Evolutionary conservation across 1,140 invertebrate genomes (phyloP).

Genomic region (Drosophila varians): DNA sequence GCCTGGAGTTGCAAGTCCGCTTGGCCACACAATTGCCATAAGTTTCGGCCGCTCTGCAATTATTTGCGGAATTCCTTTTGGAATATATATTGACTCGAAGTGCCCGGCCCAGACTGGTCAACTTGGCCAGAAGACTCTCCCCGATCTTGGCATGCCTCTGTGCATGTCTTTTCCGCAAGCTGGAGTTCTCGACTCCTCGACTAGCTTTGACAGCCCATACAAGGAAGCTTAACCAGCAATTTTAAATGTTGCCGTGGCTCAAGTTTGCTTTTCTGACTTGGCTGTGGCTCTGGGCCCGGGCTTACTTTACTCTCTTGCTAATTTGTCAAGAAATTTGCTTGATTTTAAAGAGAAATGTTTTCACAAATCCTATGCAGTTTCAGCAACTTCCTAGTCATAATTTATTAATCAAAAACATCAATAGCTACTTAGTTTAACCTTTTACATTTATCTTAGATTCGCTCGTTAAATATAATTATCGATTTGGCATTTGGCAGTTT

Average conservation of each 20-base stretch:
- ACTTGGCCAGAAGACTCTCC: slow-evolving; percentile 13
- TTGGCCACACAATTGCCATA: slow-evolving; percentile 74
- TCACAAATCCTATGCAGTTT: no score
- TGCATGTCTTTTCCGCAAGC: slow-evolving; percentile 34
- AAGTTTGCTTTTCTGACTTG: slow-evolving; percentile 8
- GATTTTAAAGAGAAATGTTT: not conserved
- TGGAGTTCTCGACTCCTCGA: slow-evolving; percentile 15
- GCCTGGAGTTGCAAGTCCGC: slow-evolving; percentile 4
- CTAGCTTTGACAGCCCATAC: slow-evolving; percentile 70
- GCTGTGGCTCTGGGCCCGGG: slow-evolving; percentile 6
- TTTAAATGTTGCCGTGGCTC: slow-evolving; percentile 35
- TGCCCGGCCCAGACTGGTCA: slow-evolving; percentile 39
- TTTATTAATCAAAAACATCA: not conserved
- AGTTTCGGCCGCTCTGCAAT: slow-evolving; percentile 73
- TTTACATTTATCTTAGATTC: not conserved
- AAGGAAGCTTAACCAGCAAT: slow-evolving; percentile 64
- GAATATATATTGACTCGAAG: slow-evolving; percentile 81
- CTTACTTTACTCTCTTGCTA: slow-evolving; percentile 47
- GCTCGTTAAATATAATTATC: slow-evolving; percentile 44
- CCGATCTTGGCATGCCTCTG: slow-evolving; percentile 18
- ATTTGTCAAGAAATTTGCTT: slow-evolving; percentile 60
- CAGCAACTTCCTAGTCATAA: no score
- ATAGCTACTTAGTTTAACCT: slow-evolving; percentile 4
- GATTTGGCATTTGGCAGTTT: slow-evolving; percentile 33
- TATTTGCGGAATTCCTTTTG: slow-evolving; percentile 82